Evolutionary conservation across 1,140 invertebrate species (phyloP).

Genomic region (Lepidurus packardi): DNA sequence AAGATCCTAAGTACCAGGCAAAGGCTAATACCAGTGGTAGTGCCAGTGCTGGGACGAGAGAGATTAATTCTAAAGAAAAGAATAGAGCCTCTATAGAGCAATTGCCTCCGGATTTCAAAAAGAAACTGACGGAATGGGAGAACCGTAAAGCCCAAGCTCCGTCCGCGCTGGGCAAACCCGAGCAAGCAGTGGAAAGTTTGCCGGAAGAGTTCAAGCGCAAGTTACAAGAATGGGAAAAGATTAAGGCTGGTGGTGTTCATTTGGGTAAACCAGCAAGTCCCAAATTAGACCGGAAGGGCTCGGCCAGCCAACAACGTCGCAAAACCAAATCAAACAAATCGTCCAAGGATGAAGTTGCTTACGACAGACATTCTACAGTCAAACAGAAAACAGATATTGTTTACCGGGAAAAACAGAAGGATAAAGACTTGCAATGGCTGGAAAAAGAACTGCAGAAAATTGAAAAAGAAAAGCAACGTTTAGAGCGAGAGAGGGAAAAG

Average conservation of each 20-base stretch:
- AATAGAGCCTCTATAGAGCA: constrained; percentile 27
- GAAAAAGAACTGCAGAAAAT: constrained; percentile 57
- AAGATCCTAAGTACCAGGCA: constrained; percentile 21
- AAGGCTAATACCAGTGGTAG: not conserved
- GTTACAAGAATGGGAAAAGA: constrained; percentile 50
- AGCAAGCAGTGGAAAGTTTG: constrained; percentile 45
- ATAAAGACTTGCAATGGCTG: constrained; percentile 53
- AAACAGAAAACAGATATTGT: constrained; percentile 27
- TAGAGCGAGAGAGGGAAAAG: constrained; percentile 56
- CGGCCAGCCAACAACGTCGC: constrained; percentile 29
- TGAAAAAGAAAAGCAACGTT: constrained; percentile 55
- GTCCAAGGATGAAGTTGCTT: constrained; percentile 36
- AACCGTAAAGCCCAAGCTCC: constrained; percentile 44
- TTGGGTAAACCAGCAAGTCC: constrained; percentile 34
- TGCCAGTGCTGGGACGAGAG: not conserved
- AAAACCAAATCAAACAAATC: constrained; percentile 36
- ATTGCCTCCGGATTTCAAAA: constrained; percentile 53
- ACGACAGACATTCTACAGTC: constrained; percentile 21
- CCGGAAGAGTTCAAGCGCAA: constrained; percentile 50
- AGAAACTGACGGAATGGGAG: constrained; percentile 78
- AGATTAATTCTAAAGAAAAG: constrained; percentile 26
- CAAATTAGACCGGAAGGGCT: constrained; percentile 39
- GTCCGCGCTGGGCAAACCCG: constrained; percentile 36
- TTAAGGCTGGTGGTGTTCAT: constrained; percentile 35
- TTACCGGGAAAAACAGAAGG: constrained; percentile 41